Evolutionary conservation across 1,140 invertebrate genomes (phyloP).

Genomic region (Pseudomyrmex flavicornis): DNA sequence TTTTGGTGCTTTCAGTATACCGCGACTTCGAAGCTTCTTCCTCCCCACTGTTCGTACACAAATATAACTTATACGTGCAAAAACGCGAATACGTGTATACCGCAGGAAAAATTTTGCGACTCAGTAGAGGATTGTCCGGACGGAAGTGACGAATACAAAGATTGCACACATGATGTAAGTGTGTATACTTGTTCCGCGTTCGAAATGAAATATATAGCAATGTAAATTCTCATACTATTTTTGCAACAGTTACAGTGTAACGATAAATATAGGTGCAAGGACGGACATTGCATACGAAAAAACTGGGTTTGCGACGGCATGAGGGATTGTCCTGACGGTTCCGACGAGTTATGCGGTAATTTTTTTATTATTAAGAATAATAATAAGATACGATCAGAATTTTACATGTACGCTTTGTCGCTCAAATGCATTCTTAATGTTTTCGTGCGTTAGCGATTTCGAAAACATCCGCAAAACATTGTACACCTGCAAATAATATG

Average conservation of each 20-base stretch:
- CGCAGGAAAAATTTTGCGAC: no score
- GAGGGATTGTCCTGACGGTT: slow-evolving; percentile 88
- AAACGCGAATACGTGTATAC: no score
- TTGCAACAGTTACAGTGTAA: slow-evolving; percentile 66
- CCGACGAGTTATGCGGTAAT: slow-evolving; percentile 89
- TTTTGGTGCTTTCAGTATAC: no score
- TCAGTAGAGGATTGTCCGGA: no score
- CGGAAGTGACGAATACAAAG: no score
- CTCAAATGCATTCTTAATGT: slow-evolving; percentile 57
- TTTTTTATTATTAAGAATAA: slow-evolving; percentile 11
- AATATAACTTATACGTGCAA: no score
- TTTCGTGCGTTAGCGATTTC: no score
- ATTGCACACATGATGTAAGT: no score
- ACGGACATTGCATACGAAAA: slow-evolving; percentile 87
- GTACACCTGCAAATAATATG: slow-evolving; percentile 82
- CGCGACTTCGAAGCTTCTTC: no score
- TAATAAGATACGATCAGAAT: neutral
- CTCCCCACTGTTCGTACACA: no score
- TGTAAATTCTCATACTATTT: neutral
- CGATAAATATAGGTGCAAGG: slow-evolving; percentile 86
- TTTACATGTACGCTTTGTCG: no score
- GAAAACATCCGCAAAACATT: slow-evolving; percentile 71
- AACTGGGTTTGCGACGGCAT: slow-evolving; percentile 88
- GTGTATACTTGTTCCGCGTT: no score
- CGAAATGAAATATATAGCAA: neutral